These are phyloP conservation scores for Mesitornis unicolor DNA, from an alignment of 2,113 vertebrate genomes.

Conservation along the genomic window DNA sequence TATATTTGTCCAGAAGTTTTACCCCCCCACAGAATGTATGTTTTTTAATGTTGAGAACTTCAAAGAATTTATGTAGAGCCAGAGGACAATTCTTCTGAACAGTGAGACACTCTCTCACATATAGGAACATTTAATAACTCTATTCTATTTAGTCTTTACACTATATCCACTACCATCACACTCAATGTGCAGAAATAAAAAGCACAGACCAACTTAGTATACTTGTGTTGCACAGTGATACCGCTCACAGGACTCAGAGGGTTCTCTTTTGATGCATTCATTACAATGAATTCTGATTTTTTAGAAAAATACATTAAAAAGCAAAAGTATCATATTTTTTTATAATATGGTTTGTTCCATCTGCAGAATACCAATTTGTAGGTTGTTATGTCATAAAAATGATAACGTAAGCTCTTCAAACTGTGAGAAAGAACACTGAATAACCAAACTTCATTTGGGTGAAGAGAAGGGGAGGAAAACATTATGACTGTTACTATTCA, in stretches of 20 bases:
- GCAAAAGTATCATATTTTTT: background rate
- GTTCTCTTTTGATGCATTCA: background rate
- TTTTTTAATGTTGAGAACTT: background rate
- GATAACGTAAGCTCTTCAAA: background rate
- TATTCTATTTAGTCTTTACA: background rate
- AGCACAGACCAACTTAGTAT: background rate
- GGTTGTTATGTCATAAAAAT: background rate
- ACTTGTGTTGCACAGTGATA: background rate
- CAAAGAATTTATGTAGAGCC: background rate
- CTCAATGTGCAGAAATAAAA: background rate
- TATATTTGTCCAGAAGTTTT: background rate
- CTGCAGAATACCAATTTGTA: background rate
- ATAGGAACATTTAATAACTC: background rate
- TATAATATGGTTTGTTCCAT: background rate
- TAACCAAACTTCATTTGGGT: background rate
- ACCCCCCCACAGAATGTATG: background rate
- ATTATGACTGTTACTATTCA: background rate
- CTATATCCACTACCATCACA: background rate
- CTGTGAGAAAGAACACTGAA: background rate
- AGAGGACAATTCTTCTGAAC: background rate
- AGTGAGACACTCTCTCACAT: background rate
- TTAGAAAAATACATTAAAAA: background rate
- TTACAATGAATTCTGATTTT: background rate
- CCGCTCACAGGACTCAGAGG: background rate
- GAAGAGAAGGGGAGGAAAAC: background rate